phyloP scores from a whole-genome alignment of 2,888 invertebrate genomes.

The Neocrepidodera transversa region DNA sequence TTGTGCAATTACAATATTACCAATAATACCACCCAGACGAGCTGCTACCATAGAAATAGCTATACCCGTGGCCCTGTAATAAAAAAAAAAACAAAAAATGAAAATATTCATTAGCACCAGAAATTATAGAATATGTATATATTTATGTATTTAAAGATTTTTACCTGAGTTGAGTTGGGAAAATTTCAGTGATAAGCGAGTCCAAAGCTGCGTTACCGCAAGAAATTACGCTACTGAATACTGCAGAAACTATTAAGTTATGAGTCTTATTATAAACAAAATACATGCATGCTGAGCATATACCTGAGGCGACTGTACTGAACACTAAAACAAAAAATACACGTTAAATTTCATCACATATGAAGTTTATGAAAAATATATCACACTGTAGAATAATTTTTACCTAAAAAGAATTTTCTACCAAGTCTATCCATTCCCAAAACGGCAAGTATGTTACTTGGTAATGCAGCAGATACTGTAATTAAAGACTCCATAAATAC shows the following conservation, averaged over 20 bases:
- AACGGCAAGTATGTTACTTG: constrained; percentile 83
- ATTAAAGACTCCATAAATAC: constrained; percentile 88
- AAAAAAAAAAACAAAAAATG: constrained; percentile 28
- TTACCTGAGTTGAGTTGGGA: constrained; percentile 88
- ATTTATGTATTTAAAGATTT: not conserved
- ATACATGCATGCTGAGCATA: constrained; percentile 85
- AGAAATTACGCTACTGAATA: constrained; percentile 87
- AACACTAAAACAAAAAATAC: constrained; percentile 68
- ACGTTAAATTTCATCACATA: too few species aligned
- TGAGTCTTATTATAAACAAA: constrained; percentile 84
- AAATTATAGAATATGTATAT: not conserved
- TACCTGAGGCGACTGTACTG: constrained; percentile 83
- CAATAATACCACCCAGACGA: constrained; percentile 86
- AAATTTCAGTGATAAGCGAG: constrained; percentile 92
- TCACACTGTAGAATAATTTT: too few species aligned
- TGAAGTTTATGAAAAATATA: too few species aligned
- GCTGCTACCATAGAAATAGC: constrained; percentile 91
- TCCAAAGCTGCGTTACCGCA: constrained; percentile 90
- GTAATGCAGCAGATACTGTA: constrained; percentile 84
- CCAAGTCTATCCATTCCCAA: constrained; percentile 85
- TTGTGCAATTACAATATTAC: constrained; percentile 87
- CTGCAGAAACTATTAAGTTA: constrained; percentile 82
- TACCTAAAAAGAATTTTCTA: constrained; percentile 83
- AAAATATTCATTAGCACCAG: not conserved
- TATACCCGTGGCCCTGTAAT: constrained; percentile 83